Base-by-base conservation (phyloP, 1,140 invertebrate species). In the Myzus persicae region DNA sequence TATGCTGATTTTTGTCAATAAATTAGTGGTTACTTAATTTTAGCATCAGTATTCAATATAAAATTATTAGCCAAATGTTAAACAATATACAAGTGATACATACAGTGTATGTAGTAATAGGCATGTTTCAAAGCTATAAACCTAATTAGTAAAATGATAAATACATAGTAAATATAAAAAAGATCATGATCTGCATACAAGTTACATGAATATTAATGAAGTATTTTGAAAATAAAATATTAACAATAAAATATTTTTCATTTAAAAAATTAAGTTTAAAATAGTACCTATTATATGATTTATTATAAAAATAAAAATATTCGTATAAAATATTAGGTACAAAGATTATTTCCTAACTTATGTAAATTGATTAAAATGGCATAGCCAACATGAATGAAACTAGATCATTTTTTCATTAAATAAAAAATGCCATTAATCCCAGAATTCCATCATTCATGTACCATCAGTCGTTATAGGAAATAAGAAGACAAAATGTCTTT, bases 21-120 rank as follows among this genome's bases (percentile, higher is more conserved):
- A 92, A 92, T 92, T 92, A 92, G 91, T 92, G 76, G 91, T 92
- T 92, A 92, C 67, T 44, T 91, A 91, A 44, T 46, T 91, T 82
- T 91, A 91, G 90, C 76, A 51, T 38, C 40, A 92, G 40, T 92
- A 84, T 40, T 92, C n/a, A 92, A 84, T 46, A 92, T 92, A 81
- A 48, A 84, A 92, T 76, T 51, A 92, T 92, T 92, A 92, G 91
- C 91, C 36, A 92, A 92, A 51, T 84, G 91, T 92, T 92, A 92
- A 84, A 91, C 44, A 84, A 92, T 92, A 92, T 92, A 84, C 46
- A 92, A 82, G 42, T 76, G 59, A 76, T 76, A 76, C 59, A 76
- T n/a, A 76, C 59, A 36, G 14, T 92, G 36, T 46, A 92, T 84
- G 14, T 82, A 82, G 14, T 82, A 82, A 82, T 81, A 92, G 91